Evolutionary conservation across 2,113 vertebrate species (phyloP), one percentile per base, ranked within the genome.

Genomic region (Gallinago jamesoni): DNA sequence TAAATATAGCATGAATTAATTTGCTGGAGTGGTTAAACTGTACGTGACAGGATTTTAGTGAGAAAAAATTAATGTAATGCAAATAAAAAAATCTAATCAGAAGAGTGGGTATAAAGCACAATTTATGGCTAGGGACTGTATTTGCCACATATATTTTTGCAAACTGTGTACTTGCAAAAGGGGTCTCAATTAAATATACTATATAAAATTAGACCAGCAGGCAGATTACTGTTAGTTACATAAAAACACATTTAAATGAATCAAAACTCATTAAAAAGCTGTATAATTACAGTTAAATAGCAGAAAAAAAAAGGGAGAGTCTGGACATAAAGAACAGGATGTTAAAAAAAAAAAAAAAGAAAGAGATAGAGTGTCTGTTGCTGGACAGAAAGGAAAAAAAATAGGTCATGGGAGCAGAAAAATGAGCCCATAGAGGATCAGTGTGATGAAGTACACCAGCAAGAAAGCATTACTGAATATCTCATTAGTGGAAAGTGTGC

Each of bases 11-110:
- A 59, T 10, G 75, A 77, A 93, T 94, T 95, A 90, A 95, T 95
- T 93, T 94, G 59, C 82, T 90, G 52, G 75, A 86, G 93, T 88
- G 82, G 85, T 90, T 90, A 92, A 89, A 90, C 21, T 39, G n/a
- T 57, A 93, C 9, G 2, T 92, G 93, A 82, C n/a, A 72, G 35
- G 75, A 85, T 88, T 96, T 94, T 86, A 91, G 55, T 63, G 39
- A 48, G 64, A 2, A 12, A 78, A 77, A 55, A 78, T 9, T 52
- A 55, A 60, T 28, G 25, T 27, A 64, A 91, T 69, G 41, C 48
- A 96, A 95, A 79, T 83, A 90, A 87, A 81, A 43, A 82, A 93
- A 88, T 66, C 70, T 68, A 78, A 94, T 75, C 84, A 86, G 47
- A 75, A 82, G 56, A 91, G 55, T 39, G 64, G 33, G 66, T 84